Conservation (phyloP, 2,888 invertebrate genomes). For the Lasiommata megera region DNA sequence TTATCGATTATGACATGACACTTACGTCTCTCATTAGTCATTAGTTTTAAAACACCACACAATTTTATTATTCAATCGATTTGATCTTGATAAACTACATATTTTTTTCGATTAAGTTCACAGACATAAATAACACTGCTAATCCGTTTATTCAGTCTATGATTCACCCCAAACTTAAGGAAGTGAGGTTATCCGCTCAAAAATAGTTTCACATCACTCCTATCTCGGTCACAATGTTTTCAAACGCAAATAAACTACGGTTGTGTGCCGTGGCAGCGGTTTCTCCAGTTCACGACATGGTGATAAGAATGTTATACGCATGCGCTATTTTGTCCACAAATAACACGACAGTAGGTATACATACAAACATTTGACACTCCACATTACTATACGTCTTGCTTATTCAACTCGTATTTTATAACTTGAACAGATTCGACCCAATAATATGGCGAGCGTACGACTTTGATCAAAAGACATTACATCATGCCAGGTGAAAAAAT, state of each 20-base stretch:
- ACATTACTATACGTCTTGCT: background rate
- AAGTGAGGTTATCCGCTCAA: slow-evolving; percentile 68
- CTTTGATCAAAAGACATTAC: slow-evolving; percentile 56
- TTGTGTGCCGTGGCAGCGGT: slow-evolving; percentile 32
- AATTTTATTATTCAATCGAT: slow-evolving; percentile 9
- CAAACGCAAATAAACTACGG: slow-evolving; percentile 62
- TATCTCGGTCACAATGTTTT: slow-evolving; percentile 34
- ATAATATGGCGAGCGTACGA: slow-evolving; percentile 40
- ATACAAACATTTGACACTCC: slow-evolving; percentile 16
- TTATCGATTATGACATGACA: slow-evolving; percentile 53
- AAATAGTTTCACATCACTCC: slow-evolving; percentile 58
- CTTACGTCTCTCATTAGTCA: slow-evolving; percentile 11
- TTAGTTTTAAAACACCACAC: background rate
- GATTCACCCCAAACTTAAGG: slow-evolving; percentile 53
- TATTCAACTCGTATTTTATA: background rate
- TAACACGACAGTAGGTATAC: background rate
- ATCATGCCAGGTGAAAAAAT: slow-evolving; percentile 69
- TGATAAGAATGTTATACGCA: slow-evolving; percentile 26
- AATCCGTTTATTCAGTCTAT: slow-evolving; percentile 34
- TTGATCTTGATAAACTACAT: no score
- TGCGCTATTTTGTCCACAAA: slow-evolving; percentile 20
- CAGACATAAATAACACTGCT: slow-evolving; percentile 1
- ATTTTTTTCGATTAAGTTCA: background rate
- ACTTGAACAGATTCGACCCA: background rate
- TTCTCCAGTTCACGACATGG: slow-evolving; percentile 23